Evolutionary conservation across 2,888 invertebrate genomes (phyloP).

Genomic region (Chaetogeoica ovagalla): DNA sequence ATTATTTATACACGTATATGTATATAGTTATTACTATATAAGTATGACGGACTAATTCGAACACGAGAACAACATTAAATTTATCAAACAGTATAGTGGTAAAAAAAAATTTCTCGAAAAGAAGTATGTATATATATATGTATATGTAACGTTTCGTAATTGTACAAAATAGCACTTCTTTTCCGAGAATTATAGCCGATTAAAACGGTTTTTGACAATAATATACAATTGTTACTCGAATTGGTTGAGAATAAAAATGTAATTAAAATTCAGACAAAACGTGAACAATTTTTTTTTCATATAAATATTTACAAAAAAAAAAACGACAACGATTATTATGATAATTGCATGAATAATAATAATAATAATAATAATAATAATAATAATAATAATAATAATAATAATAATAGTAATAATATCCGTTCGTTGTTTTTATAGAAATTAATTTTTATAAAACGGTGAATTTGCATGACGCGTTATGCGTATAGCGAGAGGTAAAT

Average conservation of each 20-base stretch:
- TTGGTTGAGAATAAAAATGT: background rate
- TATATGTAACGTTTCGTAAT: too few relatives aligned
- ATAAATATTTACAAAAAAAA: too few relatives aligned
- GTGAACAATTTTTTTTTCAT: background rate
- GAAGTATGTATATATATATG: slow-evolving; percentile 25
- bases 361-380: too few relatives aligned
- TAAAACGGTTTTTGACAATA: too few relatives aligned
- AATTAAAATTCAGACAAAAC: background rate
- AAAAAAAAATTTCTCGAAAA: slow-evolving; percentile 13
- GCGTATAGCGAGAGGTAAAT: too few relatives aligned
- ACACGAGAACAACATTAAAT: background rate
- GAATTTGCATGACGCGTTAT: background rate
- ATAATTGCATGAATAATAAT: background rate
- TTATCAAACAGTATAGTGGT: too few relatives aligned
- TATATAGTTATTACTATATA: background rate
- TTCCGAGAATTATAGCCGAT: slow-evolving; percentile 6
- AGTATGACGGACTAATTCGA: background rate
- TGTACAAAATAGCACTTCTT: slow-evolving; percentile 28
- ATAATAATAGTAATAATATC: too few relatives aligned
- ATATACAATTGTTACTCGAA: background rate
- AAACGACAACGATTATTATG: too few relatives aligned
- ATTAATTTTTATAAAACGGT: background rate
- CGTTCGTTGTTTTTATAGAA: background rate
- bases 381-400: too few relatives aligned
- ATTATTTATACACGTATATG: background rate